Base-by-base conservation (phyloP, 2,797 vertebrate species). In the Danio choprae region DNA sequence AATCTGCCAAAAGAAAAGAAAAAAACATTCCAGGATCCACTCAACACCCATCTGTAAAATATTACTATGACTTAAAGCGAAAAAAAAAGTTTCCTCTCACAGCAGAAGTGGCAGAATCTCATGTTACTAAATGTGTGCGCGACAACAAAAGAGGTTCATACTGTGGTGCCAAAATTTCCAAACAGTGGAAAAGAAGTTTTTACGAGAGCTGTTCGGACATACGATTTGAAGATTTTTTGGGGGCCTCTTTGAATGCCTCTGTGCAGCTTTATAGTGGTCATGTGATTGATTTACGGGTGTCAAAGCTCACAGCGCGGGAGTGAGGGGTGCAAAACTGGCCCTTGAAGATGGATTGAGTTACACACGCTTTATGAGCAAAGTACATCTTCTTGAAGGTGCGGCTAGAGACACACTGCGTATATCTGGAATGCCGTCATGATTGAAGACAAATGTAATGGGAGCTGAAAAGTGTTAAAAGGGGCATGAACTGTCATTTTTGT, bases 1-100 rank as follows among this genome's bases (percentile, higher is more conserved):
- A 97, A 81, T 95, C 96, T 97, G 88, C 60, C 29, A 20, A n/a
- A 79, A 22, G 69, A 67, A 60, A 82, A 9, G 71, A 8, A 81
- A 75, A 83, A 79, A 76, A 13, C n/a, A 36, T 38, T 74, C 51
- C 59, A 73, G 59, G 18, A 63, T 65, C 51, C 41, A 50, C 62
- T 73, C 50, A 58, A 71, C 56, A 67, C 74, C 90, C 91, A 92
- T 92, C 92, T 94, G 93, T 89, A 92, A 87, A 88, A 89, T 87
- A 92, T 93, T 92, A 92, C 86, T 81, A 68, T 68, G 86, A 86
- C 85, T 86, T 70, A n/a, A 77, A 74, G 85, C 75, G 63, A 77
- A 68, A 50, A 68, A 50, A n/a, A 29, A 29, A 59, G 53, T 74
- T 67, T 68, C 79, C 80, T 77, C 86, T 84, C 58, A 7, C 80